phyloP scores from a whole-genome alignment of 2,797 vertebrate genomes.

The Bucorvus abyssinicus region DNA sequence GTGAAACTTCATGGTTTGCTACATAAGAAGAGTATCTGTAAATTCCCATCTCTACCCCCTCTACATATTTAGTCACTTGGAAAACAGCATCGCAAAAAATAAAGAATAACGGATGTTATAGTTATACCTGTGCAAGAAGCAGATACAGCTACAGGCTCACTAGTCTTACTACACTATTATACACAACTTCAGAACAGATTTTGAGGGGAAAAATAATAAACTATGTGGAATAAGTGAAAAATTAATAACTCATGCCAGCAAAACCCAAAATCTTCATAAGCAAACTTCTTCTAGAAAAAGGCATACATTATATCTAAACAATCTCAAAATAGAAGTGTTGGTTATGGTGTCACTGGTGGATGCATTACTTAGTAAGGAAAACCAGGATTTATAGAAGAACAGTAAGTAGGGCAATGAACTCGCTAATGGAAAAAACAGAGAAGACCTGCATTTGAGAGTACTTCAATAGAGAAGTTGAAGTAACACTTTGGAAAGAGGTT shows the following conservation, averaged over 20 bases:
- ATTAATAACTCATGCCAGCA: background rate
- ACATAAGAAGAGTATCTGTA: background rate
- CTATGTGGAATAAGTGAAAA: background rate
- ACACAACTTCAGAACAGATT: background rate
- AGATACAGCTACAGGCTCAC: background rate
- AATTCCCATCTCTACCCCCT: background rate
- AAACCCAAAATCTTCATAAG: background rate
- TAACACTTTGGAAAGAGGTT: background rate
- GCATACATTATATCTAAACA: background rate
- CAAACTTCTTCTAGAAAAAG: background rate
- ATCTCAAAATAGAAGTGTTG: background rate
- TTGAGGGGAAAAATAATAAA: background rate
- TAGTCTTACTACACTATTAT: background rate
- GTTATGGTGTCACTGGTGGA: background rate
- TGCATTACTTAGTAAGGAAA: background rate
- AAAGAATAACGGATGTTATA: background rate
- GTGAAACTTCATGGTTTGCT: background rate
- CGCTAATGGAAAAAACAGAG: background rate
- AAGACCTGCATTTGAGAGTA: background rate
- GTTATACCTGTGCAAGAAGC: background rate
- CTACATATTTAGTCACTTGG: background rate
- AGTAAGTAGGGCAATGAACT: background rate
- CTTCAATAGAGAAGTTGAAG: background rate
- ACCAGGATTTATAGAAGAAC: background rate
- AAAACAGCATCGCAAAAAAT: background rate